Percentiles rank a stretch among this genome's conserved stretches.
phyloP scores from a whole-genome alignment of 1,140 invertebrate genomes.

The Hyposmocoma kahamanoa region DNA sequence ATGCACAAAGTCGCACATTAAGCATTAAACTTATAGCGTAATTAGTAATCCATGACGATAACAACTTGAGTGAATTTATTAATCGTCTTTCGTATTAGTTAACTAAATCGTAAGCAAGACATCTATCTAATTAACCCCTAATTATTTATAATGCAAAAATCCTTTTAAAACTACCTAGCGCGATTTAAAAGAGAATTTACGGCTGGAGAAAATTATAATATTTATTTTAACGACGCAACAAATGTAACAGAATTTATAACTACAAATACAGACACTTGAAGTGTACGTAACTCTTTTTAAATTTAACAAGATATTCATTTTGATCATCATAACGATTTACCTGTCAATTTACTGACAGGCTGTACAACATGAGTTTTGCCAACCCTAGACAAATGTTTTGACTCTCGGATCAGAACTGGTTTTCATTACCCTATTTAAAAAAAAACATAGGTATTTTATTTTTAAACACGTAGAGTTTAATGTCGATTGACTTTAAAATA shows the following conservation, averaged over 20 bases:
- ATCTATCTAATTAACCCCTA: not conserved
- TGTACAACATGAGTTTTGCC: conserved; percentile 23
- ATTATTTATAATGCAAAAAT: not conserved
- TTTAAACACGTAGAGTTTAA: too few relatives aligned
- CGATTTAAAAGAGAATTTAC: not conserved
- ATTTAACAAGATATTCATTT: conserved; percentile 10
- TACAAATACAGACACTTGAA: too few relatives aligned
- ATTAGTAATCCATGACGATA: too few relatives aligned
- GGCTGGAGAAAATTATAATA: not conserved
- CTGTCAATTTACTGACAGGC: conserved; percentile 36
- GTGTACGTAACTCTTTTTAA: not conserved
- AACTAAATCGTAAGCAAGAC: too few relatives aligned
- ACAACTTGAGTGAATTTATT: too few relatives aligned
- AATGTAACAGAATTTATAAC: not conserved
- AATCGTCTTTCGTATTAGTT: too few relatives aligned
- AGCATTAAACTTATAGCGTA: too few relatives aligned
- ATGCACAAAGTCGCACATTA: too few relatives aligned
- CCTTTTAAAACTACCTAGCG: not conserved
- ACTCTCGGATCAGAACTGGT: conserved; percentile 37
- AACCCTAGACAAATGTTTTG: conserved; percentile 34
- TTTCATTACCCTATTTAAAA: conserved; percentile 17
- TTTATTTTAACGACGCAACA: not conserved
- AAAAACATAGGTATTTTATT: too few relatives aligned
- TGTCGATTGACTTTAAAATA: too few relatives aligned
- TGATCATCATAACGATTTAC: conserved; percentile 29